Evolutionary conservation across 2,113 vertebrate genomes (phyloP), one percentile per base, ranked within the genome.

Genomic region (Campylorhamphus procurvoides): DNA sequence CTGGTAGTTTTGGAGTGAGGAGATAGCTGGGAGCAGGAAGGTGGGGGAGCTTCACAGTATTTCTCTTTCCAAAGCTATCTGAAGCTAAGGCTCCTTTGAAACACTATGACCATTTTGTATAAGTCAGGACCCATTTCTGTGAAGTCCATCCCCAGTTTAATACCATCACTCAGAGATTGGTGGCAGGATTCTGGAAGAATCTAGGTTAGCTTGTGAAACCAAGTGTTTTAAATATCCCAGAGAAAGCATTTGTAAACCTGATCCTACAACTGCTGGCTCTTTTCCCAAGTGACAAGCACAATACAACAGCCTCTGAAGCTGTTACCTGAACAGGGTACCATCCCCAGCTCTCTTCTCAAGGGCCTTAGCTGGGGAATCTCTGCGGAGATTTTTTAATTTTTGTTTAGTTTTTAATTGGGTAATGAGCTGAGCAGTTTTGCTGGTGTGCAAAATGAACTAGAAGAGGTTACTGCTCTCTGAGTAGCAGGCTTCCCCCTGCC

Each of bases 241-340:
- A 93, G 89, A 94, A 96, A 92, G 93, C 86, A 55, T 91, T 95
- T 90, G 66, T 88, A 88, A 94, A 87, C 92, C 80, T 81, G 91
- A 55, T 14, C 72, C 28, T 60, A 31, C 62, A 96, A 84, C 96
- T 96, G 96, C 97, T 92, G 56, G 93, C 94, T 97, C 97, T 96
- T 97, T 96, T 94, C 97, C 97, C 97, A 96, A 97, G 96, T 68
- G 96, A 98, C 96, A 98, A 98, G 98, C 98, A 98, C 98, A 98
- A 98, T 97, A 96, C 91, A 95, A 94, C 97, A 98, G 98, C 98
- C 96, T 98, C 88, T 93, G 91, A 96, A 96, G 97, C 98, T 98
- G 98, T 98, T 98, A 97, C 97, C 97, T 98, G 97, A 97, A 98
- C 97, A 97, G 95, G 97, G 96, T 97, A 95, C 97, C 97, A 78